Percentiles rank a stretch among this genome's conserved stretches.
Conservation (phyloP, 2,113 vertebrate species). For the Ophiodon elongatus region DNA sequence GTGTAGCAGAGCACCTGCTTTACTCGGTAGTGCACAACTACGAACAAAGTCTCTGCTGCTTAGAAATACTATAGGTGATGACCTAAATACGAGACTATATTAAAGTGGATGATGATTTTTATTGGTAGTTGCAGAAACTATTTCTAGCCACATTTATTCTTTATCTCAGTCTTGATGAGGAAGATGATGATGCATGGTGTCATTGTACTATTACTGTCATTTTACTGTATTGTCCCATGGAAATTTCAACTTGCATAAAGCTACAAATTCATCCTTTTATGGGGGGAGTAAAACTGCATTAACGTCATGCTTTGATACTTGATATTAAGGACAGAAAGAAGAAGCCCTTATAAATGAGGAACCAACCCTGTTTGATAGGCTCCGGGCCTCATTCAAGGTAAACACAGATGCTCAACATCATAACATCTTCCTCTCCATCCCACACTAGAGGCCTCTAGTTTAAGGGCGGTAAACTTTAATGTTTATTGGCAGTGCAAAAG, state of each 20-base stretch:
- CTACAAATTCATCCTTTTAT: too few species aligned
- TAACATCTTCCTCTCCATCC: background rate
- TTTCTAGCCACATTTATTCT: background rate
- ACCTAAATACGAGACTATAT: too few species aligned
- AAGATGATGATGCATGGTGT: background rate
- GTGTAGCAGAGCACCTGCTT: too few species aligned
- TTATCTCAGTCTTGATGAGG: background rate
- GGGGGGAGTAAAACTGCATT: background rate
- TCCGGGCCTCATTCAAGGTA: background rate
- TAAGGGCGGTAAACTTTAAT: conserved; percentile 23
- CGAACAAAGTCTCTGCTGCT: too few species aligned
- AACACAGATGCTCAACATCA: background rate
- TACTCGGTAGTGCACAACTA: too few species aligned
- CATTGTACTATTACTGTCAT: background rate
- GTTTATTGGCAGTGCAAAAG: conserved; percentile 23
- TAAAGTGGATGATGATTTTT: background rate
- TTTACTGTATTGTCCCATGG: background rate
- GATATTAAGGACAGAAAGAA: background rate
- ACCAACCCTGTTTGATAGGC: background rate
- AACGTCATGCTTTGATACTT: conserved; percentile 6
- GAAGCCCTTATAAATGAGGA: background rate
- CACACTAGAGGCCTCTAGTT: background rate
- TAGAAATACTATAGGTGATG: too few species aligned
- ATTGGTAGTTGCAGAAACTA: background rate
- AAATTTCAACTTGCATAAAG: background rate